Base-by-base conservation (phyloP, 1,140 invertebrate genomes). In the Meloidogyne floridensis region DNA sequence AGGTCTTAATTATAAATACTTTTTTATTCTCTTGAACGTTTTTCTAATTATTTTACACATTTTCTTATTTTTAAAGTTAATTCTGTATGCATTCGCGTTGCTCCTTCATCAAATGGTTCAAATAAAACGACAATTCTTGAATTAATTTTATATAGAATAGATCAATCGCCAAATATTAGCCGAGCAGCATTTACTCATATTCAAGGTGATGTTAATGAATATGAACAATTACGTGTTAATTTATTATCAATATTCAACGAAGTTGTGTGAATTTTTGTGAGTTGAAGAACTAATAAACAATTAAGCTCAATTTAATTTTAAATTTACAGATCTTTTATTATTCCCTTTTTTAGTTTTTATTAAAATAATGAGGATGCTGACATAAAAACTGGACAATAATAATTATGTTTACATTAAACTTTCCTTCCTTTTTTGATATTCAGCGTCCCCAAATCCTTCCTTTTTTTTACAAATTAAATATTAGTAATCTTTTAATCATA, bases 111-210 rank as follows among this genome's bases (percentile, higher is more conserved):
- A 43, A 69, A 54, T 53, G 83, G 75, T 4, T 47, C 59, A n/a
- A 51, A 20, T 32, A 54, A 77, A 65, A 2, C 77, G 18, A 85
- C 84, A 43, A 83, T 85, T 72, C 32, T 87, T 65, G 80, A 82
- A 51, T 53, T 85, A 69, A 56, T 65, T 53, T 32, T 85, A n/a
- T 54, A 69, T 20, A 59, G 75, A 51, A 80, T 87, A 69, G 80
- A 85, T 42, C 81, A 86, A 54, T 87, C 86, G 18, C 86, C 86
- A 32, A 87, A 86, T 84, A 87, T 87, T 73, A 86, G 86, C 20
- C 72, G 72, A 53, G 82, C 85, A 18, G 75, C 75, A 75, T 86
- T 86, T 75, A 54, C 77, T 20, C 53, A 87, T 18, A 18, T 86
- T 5, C 86, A 83, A 69, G 85, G 85, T 18, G 80, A 86, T 47